Conservation (phyloP, 2,113 vertebrate genomes). For the Lethenteron camtschaticum region DNA sequence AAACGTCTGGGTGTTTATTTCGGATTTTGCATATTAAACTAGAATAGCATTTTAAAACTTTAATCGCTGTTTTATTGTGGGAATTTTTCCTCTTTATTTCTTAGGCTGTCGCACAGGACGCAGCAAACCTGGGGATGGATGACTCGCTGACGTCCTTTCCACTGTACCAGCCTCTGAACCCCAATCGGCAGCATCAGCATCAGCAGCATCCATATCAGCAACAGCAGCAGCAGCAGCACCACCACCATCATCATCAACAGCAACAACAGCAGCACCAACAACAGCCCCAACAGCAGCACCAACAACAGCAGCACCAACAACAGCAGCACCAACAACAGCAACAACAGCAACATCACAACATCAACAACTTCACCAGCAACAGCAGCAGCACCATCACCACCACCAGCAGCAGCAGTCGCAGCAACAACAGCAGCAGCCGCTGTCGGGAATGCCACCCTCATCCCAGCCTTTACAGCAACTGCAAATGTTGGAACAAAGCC, state of each 20-base stretch:
- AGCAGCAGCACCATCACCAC: background rate
- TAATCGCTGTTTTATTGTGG: background rate
- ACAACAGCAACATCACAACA: background rate
- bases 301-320: background rate
- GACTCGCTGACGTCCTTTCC: background rate
- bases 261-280: background rate
- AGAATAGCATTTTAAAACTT: background rate
- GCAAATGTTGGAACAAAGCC: background rate
- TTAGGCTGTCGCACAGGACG: conserved; percentile 4
- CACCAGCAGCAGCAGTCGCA: background rate
- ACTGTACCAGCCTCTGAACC: background rate
- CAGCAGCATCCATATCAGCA: background rate
- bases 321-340: background rate
- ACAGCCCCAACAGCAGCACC: background rate
- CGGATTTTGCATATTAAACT: background rate
- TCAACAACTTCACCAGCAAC: background rate
- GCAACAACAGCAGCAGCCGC: conserved; percentile 3
- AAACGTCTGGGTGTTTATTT: too few species aligned
- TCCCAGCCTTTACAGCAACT: conserved; percentile 2
- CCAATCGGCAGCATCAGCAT: background rate
- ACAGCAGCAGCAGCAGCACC: background rate
- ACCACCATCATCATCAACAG: background rate
- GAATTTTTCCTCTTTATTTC: background rate
- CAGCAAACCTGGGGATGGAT: background rate
- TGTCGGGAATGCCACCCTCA: background rate